Evolutionary conservation across 2,113 vertebrate species (phyloP).

Genomic region (Shinisaurus crocodilurus): DNA sequence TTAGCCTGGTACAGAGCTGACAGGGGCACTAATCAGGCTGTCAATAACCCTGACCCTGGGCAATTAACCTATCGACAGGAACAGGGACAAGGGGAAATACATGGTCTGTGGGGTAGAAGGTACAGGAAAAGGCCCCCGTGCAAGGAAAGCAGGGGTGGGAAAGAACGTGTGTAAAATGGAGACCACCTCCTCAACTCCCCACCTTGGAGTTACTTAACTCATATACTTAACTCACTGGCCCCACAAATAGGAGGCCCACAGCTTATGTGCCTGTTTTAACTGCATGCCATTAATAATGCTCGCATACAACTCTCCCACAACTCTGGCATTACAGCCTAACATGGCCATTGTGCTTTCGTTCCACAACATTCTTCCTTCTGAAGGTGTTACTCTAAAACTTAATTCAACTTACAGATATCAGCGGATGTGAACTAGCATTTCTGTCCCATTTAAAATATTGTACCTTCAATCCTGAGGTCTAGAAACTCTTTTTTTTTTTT

Average conservation of each 20-base stretch:
- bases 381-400: neutral
- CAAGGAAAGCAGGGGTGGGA: neutral
- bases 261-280: neutral
- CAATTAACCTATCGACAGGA: slow-evolving; percentile 81
- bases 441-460: neutral
- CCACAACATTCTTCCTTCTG: no score
- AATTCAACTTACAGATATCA: neutral
- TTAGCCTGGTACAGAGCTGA: slow-evolving; percentile 75
- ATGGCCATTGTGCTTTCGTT: no score
- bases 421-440: neutral
- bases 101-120: slow-evolving; percentile 17
- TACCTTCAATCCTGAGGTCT: neutral
- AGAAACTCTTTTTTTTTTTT: neutral
- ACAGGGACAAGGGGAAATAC: slow-evolving; percentile 31
- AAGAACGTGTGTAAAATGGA: no score
- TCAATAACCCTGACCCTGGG: slow-evolving; percentile 77
- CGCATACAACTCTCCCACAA: neutral
- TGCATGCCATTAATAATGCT: neutral
- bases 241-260: neutral
- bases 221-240: neutral
- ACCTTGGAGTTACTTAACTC: no score
- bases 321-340: neutral
- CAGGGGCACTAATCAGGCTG: slow-evolving; percentile 79
- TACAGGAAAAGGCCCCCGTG: neutral
- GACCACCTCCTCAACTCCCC: no score